A percentile compares a stretch with the other conserved stretches of the same genome.
Conservation (phyloP, 1,140 invertebrate genomes). For the Hypsibius dujardini region DNA sequence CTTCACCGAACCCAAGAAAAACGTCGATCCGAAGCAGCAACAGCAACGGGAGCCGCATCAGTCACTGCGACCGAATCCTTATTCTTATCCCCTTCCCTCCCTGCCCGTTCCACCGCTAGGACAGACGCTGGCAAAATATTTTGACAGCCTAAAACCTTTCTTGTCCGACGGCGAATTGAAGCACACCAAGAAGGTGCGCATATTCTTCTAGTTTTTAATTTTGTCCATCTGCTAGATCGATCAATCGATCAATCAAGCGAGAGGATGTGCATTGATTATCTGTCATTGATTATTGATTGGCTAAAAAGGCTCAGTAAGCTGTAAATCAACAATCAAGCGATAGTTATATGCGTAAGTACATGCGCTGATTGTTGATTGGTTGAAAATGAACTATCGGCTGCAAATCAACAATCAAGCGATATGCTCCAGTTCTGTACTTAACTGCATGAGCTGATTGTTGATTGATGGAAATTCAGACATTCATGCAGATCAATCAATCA, state of each 20-base stretch:
- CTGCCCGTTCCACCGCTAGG: constrained; percentile 31
- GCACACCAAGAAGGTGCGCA: constrained; percentile 42
- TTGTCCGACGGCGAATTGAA: constrained; percentile 47
- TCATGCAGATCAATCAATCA: too few species aligned
- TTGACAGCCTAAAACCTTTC: constrained; percentile 47
- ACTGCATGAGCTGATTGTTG: constrained; percentile 16
- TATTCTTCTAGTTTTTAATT: too few species aligned
- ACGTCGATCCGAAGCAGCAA: too few species aligned
- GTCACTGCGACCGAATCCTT: neutral
- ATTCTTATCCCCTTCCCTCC: constrained; percentile 22
- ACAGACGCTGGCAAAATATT: constrained; percentile 31
- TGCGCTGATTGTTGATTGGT: too few species aligned
- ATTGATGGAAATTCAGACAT: too few species aligned
- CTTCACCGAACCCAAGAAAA: too few species aligned
- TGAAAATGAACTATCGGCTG: too few species aligned
- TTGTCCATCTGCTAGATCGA: too few species aligned
- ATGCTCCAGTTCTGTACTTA: neutral
- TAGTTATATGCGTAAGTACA: neutral
- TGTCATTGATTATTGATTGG: neutral
- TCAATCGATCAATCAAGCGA: too few species aligned
- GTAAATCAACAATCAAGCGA: neutral
- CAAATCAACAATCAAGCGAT: too few species aligned
- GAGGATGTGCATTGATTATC: neutral
- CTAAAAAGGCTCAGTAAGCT: neutral
- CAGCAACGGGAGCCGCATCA: neutral